These are phyloP conservation scores for Plectus sambesii DNA, from an alignment of 1,140 invertebrate species.

Conservation along the genomic window DNA sequence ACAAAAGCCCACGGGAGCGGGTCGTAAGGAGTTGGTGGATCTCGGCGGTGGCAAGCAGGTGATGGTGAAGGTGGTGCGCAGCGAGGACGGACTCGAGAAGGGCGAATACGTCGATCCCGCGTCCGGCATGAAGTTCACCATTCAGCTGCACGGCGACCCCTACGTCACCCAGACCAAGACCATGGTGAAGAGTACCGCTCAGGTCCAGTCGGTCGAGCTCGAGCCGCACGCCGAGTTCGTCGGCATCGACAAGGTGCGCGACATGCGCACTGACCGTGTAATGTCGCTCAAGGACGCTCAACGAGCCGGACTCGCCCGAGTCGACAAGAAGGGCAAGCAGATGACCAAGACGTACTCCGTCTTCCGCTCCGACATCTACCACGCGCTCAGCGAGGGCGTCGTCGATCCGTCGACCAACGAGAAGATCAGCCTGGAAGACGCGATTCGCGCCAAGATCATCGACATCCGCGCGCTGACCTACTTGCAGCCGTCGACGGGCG, in stretches of 20 bases:
- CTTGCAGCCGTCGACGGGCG: slow-evolving; percentile 34
- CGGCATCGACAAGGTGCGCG: slow-evolving; percentile 42
- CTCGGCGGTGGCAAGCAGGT: slow-evolving; percentile 35
- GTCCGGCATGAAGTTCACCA: slow-evolving; percentile 30
- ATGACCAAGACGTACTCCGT: slow-evolving; percentile 38
- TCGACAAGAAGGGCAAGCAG: slow-evolving; percentile 45
- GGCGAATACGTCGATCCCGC: slow-evolving; percentile 42
- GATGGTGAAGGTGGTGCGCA: slow-evolving; percentile 32
- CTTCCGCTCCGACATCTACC: slow-evolving; percentile 43
- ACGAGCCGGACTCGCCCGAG: slow-evolving; percentile 37
- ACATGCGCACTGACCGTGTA: slow-evolving; percentile 35
- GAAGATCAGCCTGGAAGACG: slow-evolving; percentile 46
- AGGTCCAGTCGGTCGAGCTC: slow-evolving; percentile 44
- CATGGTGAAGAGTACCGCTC: slow-evolving; percentile 38
- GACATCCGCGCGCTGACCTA: slow-evolving; percentile 38
- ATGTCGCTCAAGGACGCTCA: slow-evolving; percentile 41
- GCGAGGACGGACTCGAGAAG: slow-evolving; percentile 28
- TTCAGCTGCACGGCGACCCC: slow-evolving; percentile 30
- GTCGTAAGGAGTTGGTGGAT: slow-evolving; percentile 32
- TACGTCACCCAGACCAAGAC: slow-evolving; percentile 44
- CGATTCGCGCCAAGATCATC: slow-evolving; percentile 46
- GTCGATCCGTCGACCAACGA: slow-evolving; percentile 29
- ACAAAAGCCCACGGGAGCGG: slow-evolving; percentile 10
- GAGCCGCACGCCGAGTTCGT: slow-evolving; percentile 44
- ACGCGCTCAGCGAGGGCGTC: slow-evolving; percentile 42